phyloP scores from a whole-genome alignment of 2,888 invertebrate genomes.

The Trypoxylon attenuatum region DNA sequence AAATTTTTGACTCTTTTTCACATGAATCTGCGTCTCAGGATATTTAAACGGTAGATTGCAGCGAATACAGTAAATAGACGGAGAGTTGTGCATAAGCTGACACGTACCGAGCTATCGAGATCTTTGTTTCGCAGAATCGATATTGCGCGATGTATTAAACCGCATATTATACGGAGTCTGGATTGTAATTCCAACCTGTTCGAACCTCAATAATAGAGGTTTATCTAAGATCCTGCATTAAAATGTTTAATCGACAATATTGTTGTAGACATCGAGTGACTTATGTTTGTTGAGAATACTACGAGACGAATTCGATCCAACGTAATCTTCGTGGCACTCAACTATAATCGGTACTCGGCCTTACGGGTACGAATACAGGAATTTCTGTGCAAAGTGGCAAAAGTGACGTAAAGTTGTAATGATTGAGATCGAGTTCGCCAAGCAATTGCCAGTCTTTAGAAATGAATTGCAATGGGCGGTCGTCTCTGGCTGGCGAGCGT shows the following conservation, averaged over 20 bases:
- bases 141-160: constrained; percentile 27
- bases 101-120: constrained; percentile 38
- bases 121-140: constrained; percentile 33
- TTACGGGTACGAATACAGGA: constrained; percentile 5
- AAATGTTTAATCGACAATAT: constrained; percentile 25
- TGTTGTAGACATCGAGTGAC: neutral
- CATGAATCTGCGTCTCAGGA: too few species aligned
- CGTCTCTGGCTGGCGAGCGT: constrained; percentile 58
- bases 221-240: constrained; percentile 24
- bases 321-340: neutral
- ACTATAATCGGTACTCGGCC: neutral
- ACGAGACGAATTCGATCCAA: neutral
- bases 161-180: too few species aligned
- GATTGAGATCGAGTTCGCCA: constrained; percentile 56
- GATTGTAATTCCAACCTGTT: constrained; percentile 50
- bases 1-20: too few species aligned
- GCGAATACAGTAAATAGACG: constrained; percentile 11
- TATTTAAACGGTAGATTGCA: constrained; percentile 4
- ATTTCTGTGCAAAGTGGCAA: constrained; percentile 38
- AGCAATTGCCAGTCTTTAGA: constrained; percentile 57
- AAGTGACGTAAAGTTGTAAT: constrained; percentile 62
- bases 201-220: too few species aligned
- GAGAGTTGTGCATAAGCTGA: too few species aligned
- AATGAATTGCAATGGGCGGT: constrained; percentile 72
- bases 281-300: constrained; percentile 2